A percentile compares a stretch with the other conserved stretches of the same genome.
These are phyloP conservation scores for Andinoacara biseriatus DNA, from an alignment of 2,113 vertebrate genomes.

Conservation along the genomic window DNA sequence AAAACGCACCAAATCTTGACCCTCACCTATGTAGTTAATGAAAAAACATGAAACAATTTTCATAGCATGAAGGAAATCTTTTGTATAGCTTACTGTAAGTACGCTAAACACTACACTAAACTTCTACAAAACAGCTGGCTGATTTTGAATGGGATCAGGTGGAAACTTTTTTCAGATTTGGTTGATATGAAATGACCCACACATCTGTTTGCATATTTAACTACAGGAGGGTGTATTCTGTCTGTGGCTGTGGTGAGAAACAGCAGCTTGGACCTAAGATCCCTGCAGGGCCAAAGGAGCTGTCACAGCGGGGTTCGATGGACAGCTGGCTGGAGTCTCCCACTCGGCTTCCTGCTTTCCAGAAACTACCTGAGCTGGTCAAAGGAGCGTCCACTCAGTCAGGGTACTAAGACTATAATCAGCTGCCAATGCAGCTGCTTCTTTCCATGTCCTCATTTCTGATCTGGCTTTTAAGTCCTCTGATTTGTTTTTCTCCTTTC, in stretches of 20 bases:
- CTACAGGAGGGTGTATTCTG: constrained; percentile 85
- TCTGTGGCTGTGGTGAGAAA: constrained; percentile 86
- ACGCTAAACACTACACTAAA: too few relatives aligned
- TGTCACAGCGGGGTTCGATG: constrained; percentile 88
- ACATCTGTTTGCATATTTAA: not conserved
- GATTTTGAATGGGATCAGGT: not conserved
- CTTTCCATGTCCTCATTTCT: not conserved
- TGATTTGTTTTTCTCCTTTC: constrained; percentile 27
- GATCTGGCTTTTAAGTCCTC: not conserved
- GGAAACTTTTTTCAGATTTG: accelerated
- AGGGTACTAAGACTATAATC: constrained; percentile 70
- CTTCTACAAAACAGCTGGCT: too few relatives aligned
- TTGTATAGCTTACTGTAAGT: not conserved
- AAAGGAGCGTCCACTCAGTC: constrained; percentile 84
- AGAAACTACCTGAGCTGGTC: constrained; percentile 86
- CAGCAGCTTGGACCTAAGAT: constrained; percentile 78
- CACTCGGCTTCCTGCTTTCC: constrained; percentile 87
- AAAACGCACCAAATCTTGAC: not conserved
- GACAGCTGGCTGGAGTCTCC: constrained; percentile 91
- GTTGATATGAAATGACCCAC: not conserved
- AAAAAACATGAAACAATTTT: too few relatives aligned
- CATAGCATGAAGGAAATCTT: not conserved
- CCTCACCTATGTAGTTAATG: not conserved
- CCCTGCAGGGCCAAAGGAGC: constrained; percentile 81
- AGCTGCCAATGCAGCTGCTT: not conserved